phyloP scores from a whole-genome alignment of 2,113 vertebrate genomes.

The Albula goreensis region DNA sequence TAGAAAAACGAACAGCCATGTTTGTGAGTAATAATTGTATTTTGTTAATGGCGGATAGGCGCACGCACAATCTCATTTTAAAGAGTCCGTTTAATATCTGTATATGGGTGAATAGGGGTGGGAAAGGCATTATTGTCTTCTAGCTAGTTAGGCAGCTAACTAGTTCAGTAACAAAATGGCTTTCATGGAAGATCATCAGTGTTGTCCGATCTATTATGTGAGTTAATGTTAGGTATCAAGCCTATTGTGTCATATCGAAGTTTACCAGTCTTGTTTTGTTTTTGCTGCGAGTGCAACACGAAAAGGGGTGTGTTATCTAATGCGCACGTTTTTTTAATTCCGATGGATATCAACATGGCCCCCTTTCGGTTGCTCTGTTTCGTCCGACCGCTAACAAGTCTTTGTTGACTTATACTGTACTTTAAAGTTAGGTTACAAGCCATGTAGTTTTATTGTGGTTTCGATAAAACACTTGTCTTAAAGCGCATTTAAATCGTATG shows the following conservation, averaged over 20 bases:
- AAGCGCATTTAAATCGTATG: no score
- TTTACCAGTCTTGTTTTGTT: not conserved
- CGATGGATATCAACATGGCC: not conserved
- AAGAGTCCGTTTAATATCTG: conserved; percentile 16
- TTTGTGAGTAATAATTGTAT: not conserved
- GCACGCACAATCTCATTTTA: not conserved
- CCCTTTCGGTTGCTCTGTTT: not conserved
- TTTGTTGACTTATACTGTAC: not conserved
- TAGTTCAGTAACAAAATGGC: not conserved
- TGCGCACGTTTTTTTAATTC: not conserved
- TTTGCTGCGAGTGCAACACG: not conserved
- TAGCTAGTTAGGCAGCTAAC: accelerated
- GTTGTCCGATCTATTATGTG: not conserved
- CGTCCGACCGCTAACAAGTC: not conserved
- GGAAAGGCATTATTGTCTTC: not conserved
- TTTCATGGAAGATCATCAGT: not conserved
- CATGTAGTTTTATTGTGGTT: no score
- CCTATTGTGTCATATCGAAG: not conserved
- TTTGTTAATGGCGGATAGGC: no score
- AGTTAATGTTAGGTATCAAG: not conserved
- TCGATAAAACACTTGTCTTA: no score
- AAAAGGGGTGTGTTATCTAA: not conserved
- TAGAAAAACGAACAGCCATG: not conserved
- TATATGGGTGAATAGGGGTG: conserved; percentile 59
- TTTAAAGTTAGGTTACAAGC: no score